A percentile compares a stretch with the other conserved stretches of the same genome.
These are phyloP conservation scores for Lasioglossum calceatum DNA, from an alignment of 2,888 invertebrate genomes.

Conservation along the genomic window DNA sequence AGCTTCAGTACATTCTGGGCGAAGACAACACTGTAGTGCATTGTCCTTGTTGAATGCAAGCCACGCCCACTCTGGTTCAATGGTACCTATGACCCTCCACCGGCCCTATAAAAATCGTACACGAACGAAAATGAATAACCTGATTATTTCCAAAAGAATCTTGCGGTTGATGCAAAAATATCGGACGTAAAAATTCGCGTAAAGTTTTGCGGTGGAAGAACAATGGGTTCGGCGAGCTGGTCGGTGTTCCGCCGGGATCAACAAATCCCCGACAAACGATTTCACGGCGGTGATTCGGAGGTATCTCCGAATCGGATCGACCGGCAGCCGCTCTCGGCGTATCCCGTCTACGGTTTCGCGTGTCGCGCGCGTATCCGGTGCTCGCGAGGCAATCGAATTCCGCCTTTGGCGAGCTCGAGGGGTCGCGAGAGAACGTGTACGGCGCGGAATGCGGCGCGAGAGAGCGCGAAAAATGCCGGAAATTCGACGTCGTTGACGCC, in stretches of 20 bases:
- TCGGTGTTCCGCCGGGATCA: neutral
- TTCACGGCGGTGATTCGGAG: neutral
- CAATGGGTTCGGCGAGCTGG: neutral
- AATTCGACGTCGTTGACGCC: conserved; percentile 30
- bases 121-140: neutral
- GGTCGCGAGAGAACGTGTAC: neutral
- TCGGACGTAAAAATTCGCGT: neutral
- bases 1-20: neutral
- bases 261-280: neutral
- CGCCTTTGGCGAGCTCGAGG: conserved; percentile 9
- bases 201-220: neutral
- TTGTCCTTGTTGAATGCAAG: neutral
- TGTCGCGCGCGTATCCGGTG: conserved; percentile 5
- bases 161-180: neutral
- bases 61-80: neutral
- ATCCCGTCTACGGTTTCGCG: conserved; percentile 2
- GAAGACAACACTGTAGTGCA: neutral
- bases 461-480: conserved; percentile 24
- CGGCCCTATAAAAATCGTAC: neutral
- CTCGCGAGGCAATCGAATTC: conserved; percentile 21
- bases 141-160: neutral
- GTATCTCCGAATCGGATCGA: neutral
- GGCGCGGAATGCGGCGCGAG: conserved; percentile 1
- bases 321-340: neutral
- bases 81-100: no score